Evolutionary conservation across 1,140 invertebrate species (phyloP), one percentile per base, ranked within the genome.

Genomic region (Oncopodura yosiiana): DNA sequence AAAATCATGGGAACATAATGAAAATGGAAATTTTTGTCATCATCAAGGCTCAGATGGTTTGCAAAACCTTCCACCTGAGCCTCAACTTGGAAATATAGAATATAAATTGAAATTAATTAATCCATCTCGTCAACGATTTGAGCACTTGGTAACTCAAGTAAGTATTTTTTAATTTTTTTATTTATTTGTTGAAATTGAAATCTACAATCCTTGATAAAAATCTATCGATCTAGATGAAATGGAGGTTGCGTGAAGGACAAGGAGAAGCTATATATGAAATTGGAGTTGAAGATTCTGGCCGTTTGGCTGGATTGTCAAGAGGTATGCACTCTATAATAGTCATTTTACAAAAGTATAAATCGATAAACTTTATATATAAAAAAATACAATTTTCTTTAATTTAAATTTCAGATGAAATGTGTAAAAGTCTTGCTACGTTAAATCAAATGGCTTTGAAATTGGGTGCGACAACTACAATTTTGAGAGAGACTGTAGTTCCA

Each of bases 241-340:
- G 88, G 88, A 75, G 87, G 12, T 73, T 91, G 8, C 76, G 84
- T 1, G 87, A 90, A 66, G 88, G 88, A 12, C 83, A 87, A 49
- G 94, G 94, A 5, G 88, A 93, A 70, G 92, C 92, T 1, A 89
- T 97, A 61, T 98, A 98, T 74, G 89, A 94, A 74, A 88, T 96
- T 21, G 60, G 93, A 0, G 93, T 97, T 0, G 86, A 91, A 55
- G 94, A 97, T 71, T 90, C 85, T 70, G 94, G 94, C 1, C 75
- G 81, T 24, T 70, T 95, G 58, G 78, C 84, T 11, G 92, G 93
- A 8, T 74, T 96, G 5, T 78, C 79, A n/a, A n/a, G n/a, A n/a
- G n/a, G n/a, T n/a, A n/a, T n/a, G n/a, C n/a, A n/a, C n/a, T n/a
- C n/a, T n/a, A n/a, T n/a, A n/a, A n/a, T n/a, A n/a, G n/a, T n/a